Evolutionary conservation across 2,113 vertebrate genomes (phyloP), one percentile per base, ranked within the genome.

Genomic region (Numida meleagris): DNA sequence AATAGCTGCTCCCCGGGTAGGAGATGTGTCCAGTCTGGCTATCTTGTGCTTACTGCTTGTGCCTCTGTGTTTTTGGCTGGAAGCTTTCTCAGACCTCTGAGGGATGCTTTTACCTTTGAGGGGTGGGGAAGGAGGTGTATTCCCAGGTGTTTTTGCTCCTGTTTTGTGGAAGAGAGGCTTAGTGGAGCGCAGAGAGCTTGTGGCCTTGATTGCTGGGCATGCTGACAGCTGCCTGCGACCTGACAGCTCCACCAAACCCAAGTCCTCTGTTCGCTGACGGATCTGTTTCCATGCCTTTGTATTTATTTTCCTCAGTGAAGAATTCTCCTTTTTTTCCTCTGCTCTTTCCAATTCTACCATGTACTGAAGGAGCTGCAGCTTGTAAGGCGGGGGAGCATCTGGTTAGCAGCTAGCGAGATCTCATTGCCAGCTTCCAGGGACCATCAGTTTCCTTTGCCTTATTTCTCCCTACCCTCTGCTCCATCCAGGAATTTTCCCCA

Each of bases 361-460:
- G 51, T 73, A 51, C 33, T 82, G 10, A 13, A 67, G 89, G 34
- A 91, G 25, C 48, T 85, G 71, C 29, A 45, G 14, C 62, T 75
- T 40, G 14, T 36, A 25, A 78, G 51, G 42, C 1, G 2, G 61
- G 73, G n/a, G 92, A 38, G 36, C 50, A 50, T 50, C 55, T 57
- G 50, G 11, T 83, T 16, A 16, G 9, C 21, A 1, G 4, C 6
- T 67, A 43, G 57, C 25, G 55, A 43, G 15, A 48, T 93, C 58
- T 51, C 0, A 0, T 48, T 82, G 40, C 71, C 53, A 61, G 48
- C 48, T 48, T 68, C n/a, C 62, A 36, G 36, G 66, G 36, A 65
- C 58, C 78, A 61, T 66, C 53, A 70, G 12, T 94, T 95, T 85
- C 85, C 89, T 93, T 91, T 95, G 45, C 86, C 29, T 63, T 15